A percentile compares a stretch with the other conserved stretches of the same genome.
Evolutionary conservation across 2,113 vertebrate genomes (phyloP).

Genomic region (Notechis scutatus): DNA sequence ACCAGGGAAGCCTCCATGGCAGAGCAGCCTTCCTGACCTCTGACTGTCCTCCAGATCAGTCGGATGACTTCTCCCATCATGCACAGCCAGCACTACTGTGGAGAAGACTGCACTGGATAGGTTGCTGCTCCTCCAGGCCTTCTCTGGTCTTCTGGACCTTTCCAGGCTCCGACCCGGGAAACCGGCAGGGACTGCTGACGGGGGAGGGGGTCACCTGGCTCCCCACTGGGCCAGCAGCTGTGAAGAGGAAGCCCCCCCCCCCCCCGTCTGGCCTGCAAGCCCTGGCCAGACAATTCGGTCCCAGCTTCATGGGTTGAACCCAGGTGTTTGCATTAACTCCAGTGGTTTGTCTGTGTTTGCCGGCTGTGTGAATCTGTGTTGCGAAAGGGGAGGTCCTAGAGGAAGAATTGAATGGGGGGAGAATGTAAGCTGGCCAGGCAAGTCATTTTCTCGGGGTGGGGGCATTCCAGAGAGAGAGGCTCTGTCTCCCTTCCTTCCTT

Average conservation of each 20-base stretch:
- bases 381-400: neutral
- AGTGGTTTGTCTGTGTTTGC: neutral
- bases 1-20: neutral
- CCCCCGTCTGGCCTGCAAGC: no score
- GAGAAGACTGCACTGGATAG: neutral
- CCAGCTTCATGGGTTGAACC: neutral
- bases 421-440: neutral
- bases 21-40: neutral
- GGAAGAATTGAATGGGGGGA: neutral
- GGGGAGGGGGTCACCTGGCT: slow-evolving; percentile 12
- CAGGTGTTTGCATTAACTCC: neutral
- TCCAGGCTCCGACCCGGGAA: neutral
- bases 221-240: neutral
- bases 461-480: neutral
- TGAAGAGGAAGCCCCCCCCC: neutral
- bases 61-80: neutral
- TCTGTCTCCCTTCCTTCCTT: neutral
- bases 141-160: neutral
- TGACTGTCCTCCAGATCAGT: neutral
- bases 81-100: neutral
- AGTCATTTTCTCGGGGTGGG: neutral
- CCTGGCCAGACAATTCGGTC: neutral
- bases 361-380: neutral
- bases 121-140: neutral
- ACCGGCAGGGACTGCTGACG: no score